Evolutionary conservation across 2,797 vertebrate species (phyloP).

Genomic region (Rhabdomys pumilio): DNA sequence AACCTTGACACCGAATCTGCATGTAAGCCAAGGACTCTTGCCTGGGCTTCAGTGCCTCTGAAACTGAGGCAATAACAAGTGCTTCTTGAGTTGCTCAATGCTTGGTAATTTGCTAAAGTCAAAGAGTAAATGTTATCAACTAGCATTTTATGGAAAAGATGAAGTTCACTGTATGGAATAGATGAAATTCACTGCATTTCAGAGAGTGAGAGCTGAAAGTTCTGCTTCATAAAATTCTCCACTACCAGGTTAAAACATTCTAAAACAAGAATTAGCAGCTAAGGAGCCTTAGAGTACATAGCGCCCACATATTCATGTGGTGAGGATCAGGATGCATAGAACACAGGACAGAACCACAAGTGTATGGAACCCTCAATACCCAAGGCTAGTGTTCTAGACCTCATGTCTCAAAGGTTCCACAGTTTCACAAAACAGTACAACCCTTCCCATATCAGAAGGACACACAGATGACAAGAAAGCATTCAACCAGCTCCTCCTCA

Average conservation of each 20-base stretch:
- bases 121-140: neutral
- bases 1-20: neutral
- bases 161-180: neutral
- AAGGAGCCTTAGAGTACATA: neutral
- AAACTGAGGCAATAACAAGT: neutral
- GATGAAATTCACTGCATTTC: neutral
- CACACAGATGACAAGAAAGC: neutral
- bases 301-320: neutral
- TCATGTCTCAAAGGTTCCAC: neutral
- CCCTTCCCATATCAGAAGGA: neutral
- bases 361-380: neutral
- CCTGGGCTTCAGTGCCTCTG: neutral
- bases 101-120: neutral
- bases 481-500: neutral
- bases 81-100: neutral
- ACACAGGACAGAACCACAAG: neutral
- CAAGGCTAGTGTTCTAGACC: neutral
- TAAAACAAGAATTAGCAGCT: neutral
- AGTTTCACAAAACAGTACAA: neutral
- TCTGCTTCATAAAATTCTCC: neutral
- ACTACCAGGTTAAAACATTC: neutral
- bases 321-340: neutral
- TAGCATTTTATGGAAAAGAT: neutral
- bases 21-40: neutral
- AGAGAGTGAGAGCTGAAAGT: neutral